These are phyloP conservation scores for Paedocypris sp. DNA, from an alignment of 2,113 vertebrate genomes.

Conservation along the genomic window DNA sequence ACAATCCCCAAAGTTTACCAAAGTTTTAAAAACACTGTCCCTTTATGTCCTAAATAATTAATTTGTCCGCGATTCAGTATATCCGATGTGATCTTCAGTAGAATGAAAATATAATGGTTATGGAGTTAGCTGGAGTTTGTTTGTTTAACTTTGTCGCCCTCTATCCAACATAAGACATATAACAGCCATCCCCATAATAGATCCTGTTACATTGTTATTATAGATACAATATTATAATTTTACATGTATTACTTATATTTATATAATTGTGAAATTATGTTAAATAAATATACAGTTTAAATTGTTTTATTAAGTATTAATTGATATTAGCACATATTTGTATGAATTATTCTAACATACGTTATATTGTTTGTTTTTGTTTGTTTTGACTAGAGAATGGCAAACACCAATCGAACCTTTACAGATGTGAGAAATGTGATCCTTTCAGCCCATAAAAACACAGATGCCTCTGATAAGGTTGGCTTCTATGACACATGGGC, in stretches of 20 bases:
- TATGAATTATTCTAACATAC: too few species aligned
- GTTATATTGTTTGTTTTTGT: too few species aligned
- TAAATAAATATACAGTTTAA: too few species aligned
- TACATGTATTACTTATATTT: too few species aligned
- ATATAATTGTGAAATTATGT: too few species aligned
- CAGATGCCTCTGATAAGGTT: conserved; percentile 44
- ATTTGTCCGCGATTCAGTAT: neutral
- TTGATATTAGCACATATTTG: too few species aligned
- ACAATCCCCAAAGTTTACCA: neutral
- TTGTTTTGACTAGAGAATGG: conserved; percentile 45
- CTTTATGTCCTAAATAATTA: neutral
- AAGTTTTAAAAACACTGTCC: neutral
- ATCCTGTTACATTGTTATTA: too few species aligned
- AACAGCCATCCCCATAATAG: too few species aligned
- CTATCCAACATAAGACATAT: neutral
- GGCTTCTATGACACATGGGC: conserved; percentile 60
- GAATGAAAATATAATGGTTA: neutral
- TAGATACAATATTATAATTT: too few species aligned
- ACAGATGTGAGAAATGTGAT: conserved; percentile 46
- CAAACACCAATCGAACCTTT: conserved; percentile 36
- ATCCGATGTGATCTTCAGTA: neutral
- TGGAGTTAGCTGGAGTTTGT: conserved; percentile 1
- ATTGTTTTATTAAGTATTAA: too few species aligned
- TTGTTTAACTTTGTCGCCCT: neutral
- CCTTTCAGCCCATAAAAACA: conserved; percentile 41